These are phyloP conservation scores for Chaenodraco wilsoni DNA, from an alignment of 2,797 vertebrate species.

Conservation along the genomic window DNA sequence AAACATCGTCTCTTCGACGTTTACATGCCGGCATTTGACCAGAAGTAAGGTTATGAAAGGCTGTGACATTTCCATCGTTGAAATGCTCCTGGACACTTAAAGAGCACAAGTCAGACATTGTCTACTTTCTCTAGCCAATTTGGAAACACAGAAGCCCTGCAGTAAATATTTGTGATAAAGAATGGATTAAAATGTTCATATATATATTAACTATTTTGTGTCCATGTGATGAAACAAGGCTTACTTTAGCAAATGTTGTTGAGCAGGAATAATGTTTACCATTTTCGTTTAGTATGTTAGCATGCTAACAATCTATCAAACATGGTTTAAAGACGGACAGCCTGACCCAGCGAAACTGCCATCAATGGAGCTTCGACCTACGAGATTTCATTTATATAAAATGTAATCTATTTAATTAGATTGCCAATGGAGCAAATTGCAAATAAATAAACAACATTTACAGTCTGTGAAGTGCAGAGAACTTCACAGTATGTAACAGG, in stretches of 20 bases:
- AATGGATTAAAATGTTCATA: background rate
- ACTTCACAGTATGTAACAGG: background rate
- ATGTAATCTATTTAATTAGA: background rate
- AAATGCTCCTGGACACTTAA: conserved; percentile 29
- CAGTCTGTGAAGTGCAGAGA: conserved; percentile 1
- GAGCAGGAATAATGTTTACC: too few relatives aligned
- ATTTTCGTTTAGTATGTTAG: background rate
- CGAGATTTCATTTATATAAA: background rate
- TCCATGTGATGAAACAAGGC: background rate
- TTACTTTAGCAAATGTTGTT: too few relatives aligned
- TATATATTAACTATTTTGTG: background rate
- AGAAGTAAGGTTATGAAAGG: conserved; percentile 19
- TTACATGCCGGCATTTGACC: conserved; percentile 24
- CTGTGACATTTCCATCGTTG: conserved; percentile 27
- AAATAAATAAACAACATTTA: background rate
- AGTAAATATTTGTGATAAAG: background rate
- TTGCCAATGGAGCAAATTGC: background rate
- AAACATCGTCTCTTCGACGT: background rate
- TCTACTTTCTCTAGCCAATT: background rate
- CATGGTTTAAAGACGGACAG: background rate
- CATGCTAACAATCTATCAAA: background rate
- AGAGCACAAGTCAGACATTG: conserved; percentile 4
- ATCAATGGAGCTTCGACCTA: background rate
- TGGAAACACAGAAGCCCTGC: background rate
- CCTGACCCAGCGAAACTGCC: background rate